Evolutionary conservation across 2,888 invertebrate genomes (phyloP).

Genomic region (Auanema freiburgensis): DNA sequence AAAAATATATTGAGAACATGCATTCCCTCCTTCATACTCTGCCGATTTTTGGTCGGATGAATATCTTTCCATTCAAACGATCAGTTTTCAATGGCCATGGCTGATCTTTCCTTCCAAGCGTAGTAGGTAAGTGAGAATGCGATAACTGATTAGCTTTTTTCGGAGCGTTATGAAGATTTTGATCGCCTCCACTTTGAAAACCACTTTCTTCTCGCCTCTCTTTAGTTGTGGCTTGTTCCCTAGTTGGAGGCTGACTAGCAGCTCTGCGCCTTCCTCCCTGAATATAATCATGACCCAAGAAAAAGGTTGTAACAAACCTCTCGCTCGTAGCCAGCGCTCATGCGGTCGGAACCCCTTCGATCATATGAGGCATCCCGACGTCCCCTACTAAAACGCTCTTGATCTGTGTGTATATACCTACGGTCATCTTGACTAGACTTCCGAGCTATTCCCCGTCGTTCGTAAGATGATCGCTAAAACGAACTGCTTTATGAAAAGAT

Average conservation of each 20-base stretch:
- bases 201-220: not conserved
- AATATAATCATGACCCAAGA: not conserved
- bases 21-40: not conserved
- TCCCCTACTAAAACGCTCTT: too few relatives aligned
- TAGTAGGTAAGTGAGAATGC: not conserved
- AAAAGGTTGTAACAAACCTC: not conserved
- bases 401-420: too few relatives aligned
- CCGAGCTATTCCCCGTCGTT: too few relatives aligned
- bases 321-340: not conserved
- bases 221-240: too few relatives aligned
- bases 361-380: constrained; percentile 1
- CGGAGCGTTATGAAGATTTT: too few relatives aligned
- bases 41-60: constrained; percentile 1
- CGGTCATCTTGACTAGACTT: too few relatives aligned
- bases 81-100: not conserved
- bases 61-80: not conserved
- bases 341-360: not conserved
- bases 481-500: too few relatives aligned
- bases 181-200: constrained; percentile 3
- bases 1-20: not conserved
- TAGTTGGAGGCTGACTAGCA: too few relatives aligned
- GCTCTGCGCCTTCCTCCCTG: not conserved
- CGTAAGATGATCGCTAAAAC: too few relatives aligned
- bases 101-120: not conserved
- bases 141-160: too few relatives aligned